phyloP scores from a whole-genome alignment of 1,140 invertebrate genomes.

The Anastrepha obliqua region DNA sequence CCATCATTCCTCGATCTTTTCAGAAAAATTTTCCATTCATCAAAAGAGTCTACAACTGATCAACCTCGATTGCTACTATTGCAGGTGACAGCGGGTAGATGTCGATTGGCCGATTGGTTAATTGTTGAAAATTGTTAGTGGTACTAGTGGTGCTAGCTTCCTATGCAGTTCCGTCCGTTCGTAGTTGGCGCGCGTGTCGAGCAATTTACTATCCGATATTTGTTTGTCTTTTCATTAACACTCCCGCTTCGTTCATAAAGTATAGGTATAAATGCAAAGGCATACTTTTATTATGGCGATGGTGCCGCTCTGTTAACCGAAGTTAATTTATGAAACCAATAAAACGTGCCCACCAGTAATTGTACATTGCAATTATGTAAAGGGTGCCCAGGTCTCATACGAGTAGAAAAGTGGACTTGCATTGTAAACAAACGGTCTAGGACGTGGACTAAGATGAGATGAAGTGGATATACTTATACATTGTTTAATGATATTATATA shows the following conservation, averaged over 20 bases:
- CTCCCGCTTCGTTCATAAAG: neutral
- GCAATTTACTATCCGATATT: slow-evolving; percentile 34
- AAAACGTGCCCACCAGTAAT: slow-evolving; percentile 30
- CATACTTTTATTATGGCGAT: slow-evolving; percentile 4
- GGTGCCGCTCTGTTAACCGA: slow-evolving; percentile 6
- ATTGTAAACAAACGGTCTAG: neutral
- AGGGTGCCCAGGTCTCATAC: neutral
- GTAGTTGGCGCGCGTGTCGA: slow-evolving; percentile 45
- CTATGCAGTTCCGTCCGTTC: slow-evolving; percentile 16
- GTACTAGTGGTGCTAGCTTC: neutral
- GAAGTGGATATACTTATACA: neutral
- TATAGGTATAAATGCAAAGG: neutral
- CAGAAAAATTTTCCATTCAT: slow-evolving; percentile 66
- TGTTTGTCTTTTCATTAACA: slow-evolving; percentile 28
- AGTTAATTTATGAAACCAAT: slow-evolving; percentile 22
- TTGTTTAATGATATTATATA: no score
- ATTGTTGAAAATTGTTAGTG: neutral
- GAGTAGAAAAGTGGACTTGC: neutral
- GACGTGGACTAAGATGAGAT: no score
- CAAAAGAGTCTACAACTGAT: neutral
- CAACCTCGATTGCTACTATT: neutral
- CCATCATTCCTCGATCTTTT: neutral
- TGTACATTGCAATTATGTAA: neutral
- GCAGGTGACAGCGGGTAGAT: neutral
- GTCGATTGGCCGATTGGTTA: neutral